Base-by-base conservation (phyloP, 2,888 invertebrate species). In the Plagodis pulveraria region DNA sequence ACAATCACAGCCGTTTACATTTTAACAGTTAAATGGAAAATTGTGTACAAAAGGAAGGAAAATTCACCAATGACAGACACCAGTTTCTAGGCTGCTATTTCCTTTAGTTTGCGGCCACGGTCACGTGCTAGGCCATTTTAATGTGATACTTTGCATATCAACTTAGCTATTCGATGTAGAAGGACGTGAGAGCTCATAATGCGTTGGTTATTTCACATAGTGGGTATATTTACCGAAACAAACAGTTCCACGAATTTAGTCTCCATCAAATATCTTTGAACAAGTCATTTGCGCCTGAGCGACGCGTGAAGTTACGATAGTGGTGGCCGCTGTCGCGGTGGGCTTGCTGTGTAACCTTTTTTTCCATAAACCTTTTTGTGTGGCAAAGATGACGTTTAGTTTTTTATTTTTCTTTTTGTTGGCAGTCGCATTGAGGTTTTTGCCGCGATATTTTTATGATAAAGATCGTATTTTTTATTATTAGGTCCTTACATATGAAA, bases 231-330 rank as follows among this genome's bases (percentile, higher is more conserved):
- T 67, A 77, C 79, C 76, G 81, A 83, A 84, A 72, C 78, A 83
- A 84, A 84, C 77, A 81, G 73, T 88, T 86, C 85, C 65, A 69
- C 65, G 86, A 87, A 86, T 65, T 66, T 59, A 65, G 62, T 67
- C 77, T 72, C 58, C 61, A 69, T 70, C 68, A 70, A 76, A 76
- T 76, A 66, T 77, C 72, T 89, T 89, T 86, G 76, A 84, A 75
- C 75, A 85, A 84, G 66, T 80, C 78, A 84, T 88, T 87, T 76
- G 76, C 81, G 78, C 73, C 75, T 63, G 54, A 66, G 61, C 80
- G 42, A 12, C 12, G 42, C 42, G 78, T 70, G 73, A 63, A 50
- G 40, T 40, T 65, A 61, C 70, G 73, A 69, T 62, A 63, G 63
- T 22, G 22, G 22, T 22, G 22, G 22, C 22, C 22, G 22, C 22